phyloP scores from a whole-genome alignment of 2,113 vertebrate species.

The Halichoeres trimaculatus region DNA sequence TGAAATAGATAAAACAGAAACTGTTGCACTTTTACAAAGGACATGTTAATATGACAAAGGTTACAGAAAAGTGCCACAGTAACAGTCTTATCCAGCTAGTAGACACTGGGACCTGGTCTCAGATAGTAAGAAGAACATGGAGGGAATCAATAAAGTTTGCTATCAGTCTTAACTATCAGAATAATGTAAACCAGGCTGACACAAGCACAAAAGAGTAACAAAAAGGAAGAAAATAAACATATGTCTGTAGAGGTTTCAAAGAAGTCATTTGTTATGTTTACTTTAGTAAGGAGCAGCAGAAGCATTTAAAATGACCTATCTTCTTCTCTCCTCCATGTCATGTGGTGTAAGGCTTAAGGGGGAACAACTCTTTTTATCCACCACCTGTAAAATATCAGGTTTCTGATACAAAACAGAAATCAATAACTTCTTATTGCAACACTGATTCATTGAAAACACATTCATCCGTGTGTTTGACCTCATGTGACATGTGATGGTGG shows the following conservation, averaged over 20 bases:
- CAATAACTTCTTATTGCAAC: background rate
- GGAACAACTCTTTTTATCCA: too few relatives aligned
- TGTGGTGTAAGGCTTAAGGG: background rate
- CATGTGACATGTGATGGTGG: too few relatives aligned
- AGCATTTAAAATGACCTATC: background rate
- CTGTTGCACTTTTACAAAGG: background rate
- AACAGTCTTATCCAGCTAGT: background rate
- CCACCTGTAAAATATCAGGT: too few relatives aligned
- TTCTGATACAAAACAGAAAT: background rate
- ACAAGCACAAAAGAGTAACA: too few relatives aligned
- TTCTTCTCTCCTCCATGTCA: background rate
- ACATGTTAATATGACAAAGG: background rate
- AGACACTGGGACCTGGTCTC: background rate
- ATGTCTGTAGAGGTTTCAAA: too few relatives aligned
- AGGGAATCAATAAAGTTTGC: too few relatives aligned
- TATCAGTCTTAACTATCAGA: background rate
- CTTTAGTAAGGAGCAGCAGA: background rate
- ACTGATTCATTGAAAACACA: background rate
- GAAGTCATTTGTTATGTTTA: background rate
- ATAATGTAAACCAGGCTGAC: slow-evolving; percentile 49
- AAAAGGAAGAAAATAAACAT: too few relatives aligned
- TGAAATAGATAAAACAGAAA: background rate
- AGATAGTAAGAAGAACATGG: slow-evolving; percentile 2
- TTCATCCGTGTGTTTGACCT: background rate
- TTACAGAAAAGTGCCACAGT: background rate